A percentile compares a stretch with the other conserved stretches of the same genome.
These are phyloP conservation scores for Abscondita cerata DNA, from an alignment of 2,888 invertebrate species.

Conservation along the genomic window DNA sequence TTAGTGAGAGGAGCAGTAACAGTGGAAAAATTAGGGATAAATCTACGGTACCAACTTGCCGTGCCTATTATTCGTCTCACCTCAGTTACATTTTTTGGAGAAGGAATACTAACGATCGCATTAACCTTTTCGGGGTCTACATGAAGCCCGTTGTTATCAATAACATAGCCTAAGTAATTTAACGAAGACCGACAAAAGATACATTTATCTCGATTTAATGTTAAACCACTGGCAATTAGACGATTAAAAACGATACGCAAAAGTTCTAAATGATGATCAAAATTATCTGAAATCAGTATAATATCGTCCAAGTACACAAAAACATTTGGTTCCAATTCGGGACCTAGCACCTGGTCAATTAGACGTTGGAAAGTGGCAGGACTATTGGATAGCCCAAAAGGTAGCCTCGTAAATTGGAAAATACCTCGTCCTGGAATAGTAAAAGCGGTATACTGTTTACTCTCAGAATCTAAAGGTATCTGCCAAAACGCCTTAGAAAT, in stretches of 20 bases:
- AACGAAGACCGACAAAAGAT: conserved; percentile 39
- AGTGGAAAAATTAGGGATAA: no score
- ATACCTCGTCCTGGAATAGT: conserved; percentile 43
- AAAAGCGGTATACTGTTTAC: conserved; percentile 46
- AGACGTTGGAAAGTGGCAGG: conserved; percentile 37
- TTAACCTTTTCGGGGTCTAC: conserved; percentile 44
- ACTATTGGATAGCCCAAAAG: conserved; percentile 39
- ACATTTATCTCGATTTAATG: conserved; percentile 42
- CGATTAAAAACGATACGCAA: conserved; percentile 32
- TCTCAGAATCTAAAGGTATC: conserved; percentile 36
- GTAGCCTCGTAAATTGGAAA: conserved; percentile 41
- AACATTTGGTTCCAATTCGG: neutral
- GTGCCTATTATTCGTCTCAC: conserved; percentile 5
- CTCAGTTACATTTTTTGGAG: conserved; percentile 30
- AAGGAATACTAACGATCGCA: conserved; percentile 42
- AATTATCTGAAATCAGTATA: conserved; percentile 35
- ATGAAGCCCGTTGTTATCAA: conserved; percentile 38
- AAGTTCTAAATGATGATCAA: conserved; percentile 28
- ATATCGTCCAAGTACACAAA: conserved; percentile 42
- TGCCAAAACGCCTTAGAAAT: conserved; percentile 42
- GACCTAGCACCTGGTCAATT: conserved; percentile 34
- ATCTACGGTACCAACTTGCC: neutral
- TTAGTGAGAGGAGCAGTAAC: no score
- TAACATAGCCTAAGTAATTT: conserved; percentile 43
- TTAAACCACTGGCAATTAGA: conserved; percentile 37